Evolutionary conservation across 2,797 vertebrate species (phyloP).

Genomic region (Gymnopithys bicolor): DNA sequence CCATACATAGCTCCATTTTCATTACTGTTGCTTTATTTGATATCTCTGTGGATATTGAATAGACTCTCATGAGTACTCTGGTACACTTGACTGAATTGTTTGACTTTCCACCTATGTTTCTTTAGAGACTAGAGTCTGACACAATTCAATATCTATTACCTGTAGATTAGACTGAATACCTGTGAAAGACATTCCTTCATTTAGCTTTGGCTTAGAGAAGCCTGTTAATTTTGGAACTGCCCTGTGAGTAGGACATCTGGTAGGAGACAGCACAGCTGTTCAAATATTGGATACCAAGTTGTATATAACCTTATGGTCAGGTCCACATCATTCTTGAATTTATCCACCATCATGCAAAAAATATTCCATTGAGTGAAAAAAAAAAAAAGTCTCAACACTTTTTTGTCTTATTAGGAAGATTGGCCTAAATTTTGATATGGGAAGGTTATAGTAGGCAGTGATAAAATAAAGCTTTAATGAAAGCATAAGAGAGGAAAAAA

Average conservation of each 20-base stretch:
- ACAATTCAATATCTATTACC: neutral
- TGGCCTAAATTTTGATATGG: neutral
- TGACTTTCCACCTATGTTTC: neutral
- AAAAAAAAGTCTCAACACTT: neutral
- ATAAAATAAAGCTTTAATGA: neutral
- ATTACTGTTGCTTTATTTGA: conserved; percentile 14
- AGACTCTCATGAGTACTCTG: neutral
- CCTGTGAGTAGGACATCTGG: neutral
- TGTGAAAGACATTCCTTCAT: neutral
- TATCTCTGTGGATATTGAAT: neutral
- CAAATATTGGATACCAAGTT: neutral
- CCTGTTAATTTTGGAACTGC: neutral
- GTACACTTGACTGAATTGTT: neutral
- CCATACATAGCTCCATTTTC: neutral
- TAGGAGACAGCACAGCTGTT: neutral
- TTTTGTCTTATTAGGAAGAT: neutral
- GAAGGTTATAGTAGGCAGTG: neutral
- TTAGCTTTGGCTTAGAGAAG: neutral
- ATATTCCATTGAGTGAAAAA: neutral
- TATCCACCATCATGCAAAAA: neutral
- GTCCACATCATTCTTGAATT: neutral
- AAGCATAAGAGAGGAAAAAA: neutral
- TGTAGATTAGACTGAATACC: neutral
- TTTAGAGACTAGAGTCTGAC: neutral
- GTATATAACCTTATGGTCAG: neutral